Evolutionary conservation across 53 echinoderm and acorn worm species (phyloP), one percentile per base, ranked within the genome.

Genomic region (Holothuria leucospilota): DNA sequence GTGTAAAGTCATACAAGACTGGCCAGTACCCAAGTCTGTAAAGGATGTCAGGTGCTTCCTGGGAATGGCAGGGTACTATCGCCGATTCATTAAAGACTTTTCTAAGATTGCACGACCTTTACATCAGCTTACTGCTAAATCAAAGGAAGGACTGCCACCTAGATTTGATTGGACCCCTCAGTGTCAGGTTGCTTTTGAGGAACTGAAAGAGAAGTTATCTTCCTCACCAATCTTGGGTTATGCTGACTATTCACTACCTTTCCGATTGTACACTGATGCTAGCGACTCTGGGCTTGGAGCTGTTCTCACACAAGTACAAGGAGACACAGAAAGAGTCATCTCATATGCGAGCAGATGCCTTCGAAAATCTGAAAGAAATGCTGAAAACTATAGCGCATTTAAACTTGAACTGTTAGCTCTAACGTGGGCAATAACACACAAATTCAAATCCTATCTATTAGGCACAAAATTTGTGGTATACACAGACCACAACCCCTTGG

Each of bases 41-140:
- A 69, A 51, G 13, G 87, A 94, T 27, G 82, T 91, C 4, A 69
- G 94, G n/a, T 63, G 77, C 2, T 93, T 91, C 73, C 83, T 91
- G 29, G 91, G 91, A 8, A 86, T 94, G 30, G 83, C 91, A 8
- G 91, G 94, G 4, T 94, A 82, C 64, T 94, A 87, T 63, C 53
- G 91, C 20, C 86, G 89, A 26, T 91, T 94, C 30, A 61, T 94
- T 1, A 24, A 29, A 12, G 69, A 75, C 23, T 94, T 85, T 29
- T 71, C 94, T 5, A 64, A 53, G 11, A 84, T 91, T 40, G 93
- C 90, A 61, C 85, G 26, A 16, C 93, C 93, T 12, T 59, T 90
- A 59, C 83, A 85, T 46, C 81, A 49, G 1, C 28, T 78, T 38
- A 51, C 40, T 5, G 4, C 40, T 5, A 40, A 5, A 40, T 7